A percentile compares a stretch with the other conserved stretches of the same genome.
Evolutionary conservation across 2,797 vertebrate genomes (phyloP).

Genomic region (Chlorospingus semifuscus): DNA sequence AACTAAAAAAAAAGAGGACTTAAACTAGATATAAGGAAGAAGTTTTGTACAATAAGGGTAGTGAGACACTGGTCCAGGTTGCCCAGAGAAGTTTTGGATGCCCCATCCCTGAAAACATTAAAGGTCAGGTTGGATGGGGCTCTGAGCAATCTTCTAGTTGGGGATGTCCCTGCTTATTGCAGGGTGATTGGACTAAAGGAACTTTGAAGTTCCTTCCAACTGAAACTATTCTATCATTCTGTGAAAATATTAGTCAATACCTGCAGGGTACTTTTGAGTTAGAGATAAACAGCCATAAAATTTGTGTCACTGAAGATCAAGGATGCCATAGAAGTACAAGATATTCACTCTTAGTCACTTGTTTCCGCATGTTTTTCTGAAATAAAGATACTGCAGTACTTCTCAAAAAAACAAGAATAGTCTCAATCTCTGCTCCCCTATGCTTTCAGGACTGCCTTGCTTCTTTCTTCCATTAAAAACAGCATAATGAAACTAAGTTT

Average conservation of each 20-base stretch:
- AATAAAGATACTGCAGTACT: neutral
- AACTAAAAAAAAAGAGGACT: neutral
- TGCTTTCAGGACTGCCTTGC: neutral
- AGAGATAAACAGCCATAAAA: neutral
- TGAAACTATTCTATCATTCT: neutral
- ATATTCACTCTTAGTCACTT: neutral
- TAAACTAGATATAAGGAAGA: neutral
- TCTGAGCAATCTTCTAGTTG: neutral
- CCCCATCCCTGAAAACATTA: neutral
- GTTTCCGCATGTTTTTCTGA: neutral
- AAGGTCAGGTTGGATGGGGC: neutral
- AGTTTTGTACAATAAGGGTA: neutral
- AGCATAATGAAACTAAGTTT: neutral
- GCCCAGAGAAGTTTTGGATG: neutral
- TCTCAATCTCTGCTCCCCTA: neutral
- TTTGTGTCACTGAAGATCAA: neutral
- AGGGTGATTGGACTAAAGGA: neutral
- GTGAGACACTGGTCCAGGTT: neutral
- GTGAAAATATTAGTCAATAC: neutral
- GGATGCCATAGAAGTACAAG: neutral
- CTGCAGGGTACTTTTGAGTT: neutral
- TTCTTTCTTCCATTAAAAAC: neutral
- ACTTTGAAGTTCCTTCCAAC: neutral
- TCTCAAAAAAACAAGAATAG: neutral
- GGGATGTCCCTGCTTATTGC: neutral